Base-by-base conservation (phyloP, 2,888 invertebrate genomes). In the Trichacis sp. region DNA sequence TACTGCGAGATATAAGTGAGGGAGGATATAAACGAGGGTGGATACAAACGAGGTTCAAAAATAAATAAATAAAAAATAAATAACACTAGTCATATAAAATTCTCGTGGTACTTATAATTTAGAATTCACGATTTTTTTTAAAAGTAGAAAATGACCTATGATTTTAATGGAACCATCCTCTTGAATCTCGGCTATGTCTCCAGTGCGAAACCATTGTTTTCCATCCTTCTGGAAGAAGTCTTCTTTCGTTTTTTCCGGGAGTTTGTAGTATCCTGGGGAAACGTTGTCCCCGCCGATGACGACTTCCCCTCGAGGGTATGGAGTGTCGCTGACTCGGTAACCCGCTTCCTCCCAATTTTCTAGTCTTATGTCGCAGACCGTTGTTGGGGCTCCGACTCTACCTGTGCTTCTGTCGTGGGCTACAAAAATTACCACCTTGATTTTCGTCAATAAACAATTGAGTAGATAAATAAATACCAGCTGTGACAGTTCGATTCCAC, bases 181-280 rank as follows among this genome's bases (percentile, higher is more conserved):
- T 78, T 97, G 94, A 77, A 98, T 88, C 87, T 97, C 96, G 1
- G 94, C 97, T 84, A 99, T 93, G 85, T 99, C 99, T 1, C 99
- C 99, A 12, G 97, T 96, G 77, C 91, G 91, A 88, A 99, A 99
- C 95, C 97, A 99, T 72, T 93, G 88, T 65, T 88, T 89, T 0
- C 94, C 96, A 75, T 92, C 92, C 67, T 89, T 89, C 65, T 91
- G 90, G 76, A 93, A 92, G 86, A 97, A 97, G 78, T 97, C 97
- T 78, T 96, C 96, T 64, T 89, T 89, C 2, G 96, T 94, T 86
- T 96, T 96, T 60, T 91, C 92, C 0, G 93, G 90, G 76, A 94
- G 90, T 85, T 95, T 96, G 87, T 94, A 98, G 86, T 99, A 99
- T 43, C 98, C 99, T 65, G 91, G 88, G 12, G 96, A 94, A 50